Evolutionary conservation across 2,888 invertebrate genomes (phyloP).

Genomic region (Caenorhabditis imperialis): DNA sequence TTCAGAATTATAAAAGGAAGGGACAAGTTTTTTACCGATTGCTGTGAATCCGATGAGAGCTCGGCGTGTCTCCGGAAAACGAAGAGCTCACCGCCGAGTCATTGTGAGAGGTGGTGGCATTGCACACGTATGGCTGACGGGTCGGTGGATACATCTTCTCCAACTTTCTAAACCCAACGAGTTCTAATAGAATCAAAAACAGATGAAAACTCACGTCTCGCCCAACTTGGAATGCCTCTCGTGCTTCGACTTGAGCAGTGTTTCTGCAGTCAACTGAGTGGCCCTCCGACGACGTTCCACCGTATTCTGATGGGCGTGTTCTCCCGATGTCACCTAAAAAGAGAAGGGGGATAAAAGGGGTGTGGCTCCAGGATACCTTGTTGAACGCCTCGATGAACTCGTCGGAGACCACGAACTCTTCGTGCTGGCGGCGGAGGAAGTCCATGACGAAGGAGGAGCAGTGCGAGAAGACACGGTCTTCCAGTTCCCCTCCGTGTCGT

Average conservation of each 20-base stretch:
- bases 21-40: slow-evolving; percentile 8
- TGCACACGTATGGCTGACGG: slow-evolving; percentile 69
- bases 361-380: slow-evolving; percentile 39
- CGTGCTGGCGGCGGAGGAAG: slow-evolving; percentile 67
- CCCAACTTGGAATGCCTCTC: slow-evolving; percentile 59
- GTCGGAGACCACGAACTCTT: slow-evolving; percentile 68
- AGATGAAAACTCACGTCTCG: slow-evolving; percentile 39
- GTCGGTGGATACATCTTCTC: slow-evolving; percentile 68
- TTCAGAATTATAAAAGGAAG: neutral
- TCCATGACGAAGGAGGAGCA: slow-evolving; percentile 40
- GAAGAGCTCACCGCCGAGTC: slow-evolving; percentile 74
- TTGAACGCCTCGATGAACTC: slow-evolving; percentile 74
- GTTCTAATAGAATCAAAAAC: neutral
- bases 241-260: slow-evolving; percentile 64
- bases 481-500: slow-evolving; percentile 18
- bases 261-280: slow-evolving; percentile 64
- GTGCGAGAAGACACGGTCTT: slow-evolving; percentile 32
- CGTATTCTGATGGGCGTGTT: slow-evolving; percentile 19
- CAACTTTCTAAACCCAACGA: slow-evolving; percentile 59
- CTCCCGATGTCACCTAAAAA: slow-evolving; percentile 14
- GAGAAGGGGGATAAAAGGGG: neutral
- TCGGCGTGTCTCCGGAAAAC: slow-evolving; percentile 67
- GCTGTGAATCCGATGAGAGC: slow-evolving; percentile 11
- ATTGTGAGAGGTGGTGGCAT: slow-evolving; percentile 72
- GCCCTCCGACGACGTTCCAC: slow-evolving; percentile 35